Conservation (phyloP, 2,888 invertebrate species). For the Drosophila nigricruria region DNA sequence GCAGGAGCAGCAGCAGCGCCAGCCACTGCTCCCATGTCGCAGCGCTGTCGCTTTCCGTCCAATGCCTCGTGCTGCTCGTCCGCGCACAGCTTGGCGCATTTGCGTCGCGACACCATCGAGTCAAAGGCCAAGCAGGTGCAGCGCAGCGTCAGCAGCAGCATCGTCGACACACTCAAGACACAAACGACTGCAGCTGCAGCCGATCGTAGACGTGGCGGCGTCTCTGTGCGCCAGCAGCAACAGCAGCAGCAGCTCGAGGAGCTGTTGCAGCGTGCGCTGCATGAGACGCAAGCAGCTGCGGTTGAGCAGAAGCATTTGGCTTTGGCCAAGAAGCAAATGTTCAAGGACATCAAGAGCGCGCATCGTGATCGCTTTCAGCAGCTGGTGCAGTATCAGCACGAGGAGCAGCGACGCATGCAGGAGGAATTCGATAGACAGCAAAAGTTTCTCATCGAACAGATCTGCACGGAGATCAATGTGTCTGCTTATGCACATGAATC, state of each 20-base stretch:
- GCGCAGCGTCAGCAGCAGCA: slow-evolving; percentile 37
- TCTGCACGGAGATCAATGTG: slow-evolving; percentile 72
- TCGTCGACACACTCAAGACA: not conserved
- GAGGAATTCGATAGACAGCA: slow-evolving; percentile 89
- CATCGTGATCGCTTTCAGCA: slow-evolving; percentile 88
- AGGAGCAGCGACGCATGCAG: slow-evolving; percentile 88
- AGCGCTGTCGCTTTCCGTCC: slow-evolving; percentile 22
- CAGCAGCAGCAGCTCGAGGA: slow-evolving; percentile 42
- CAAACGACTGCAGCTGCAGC: not conserved
- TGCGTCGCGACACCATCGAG: slow-evolving; percentile 82
- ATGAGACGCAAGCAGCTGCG: slow-evolving; percentile 23
- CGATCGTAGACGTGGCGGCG: slow-evolving; percentile 11
- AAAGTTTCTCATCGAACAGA: slow-evolving; percentile 86
- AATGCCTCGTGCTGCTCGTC: slow-evolving; percentile 17
- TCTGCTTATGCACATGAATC: slow-evolving; percentile 38
- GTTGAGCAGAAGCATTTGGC: slow-evolving; percentile 37
- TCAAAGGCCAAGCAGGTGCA: slow-evolving; percentile 83
- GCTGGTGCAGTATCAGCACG: slow-evolving; percentile 88
- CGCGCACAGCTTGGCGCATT: slow-evolving; percentile 40
- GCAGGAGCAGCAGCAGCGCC: not conserved
- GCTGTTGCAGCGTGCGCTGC: slow-evolving; percentile 42
- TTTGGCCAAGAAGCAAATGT: slow-evolving; percentile 37
- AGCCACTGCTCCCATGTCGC: not conserved
- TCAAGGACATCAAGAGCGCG: slow-evolving; percentile 86
- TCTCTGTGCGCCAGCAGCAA: slow-evolving; percentile 34